Percentiles rank a stretch among this genome's conserved stretches.
These are phyloP conservation scores for Acestrorhynchus altus DNA, from an alignment of 2,797 vertebrate genomes.

Conservation along the genomic window DNA sequence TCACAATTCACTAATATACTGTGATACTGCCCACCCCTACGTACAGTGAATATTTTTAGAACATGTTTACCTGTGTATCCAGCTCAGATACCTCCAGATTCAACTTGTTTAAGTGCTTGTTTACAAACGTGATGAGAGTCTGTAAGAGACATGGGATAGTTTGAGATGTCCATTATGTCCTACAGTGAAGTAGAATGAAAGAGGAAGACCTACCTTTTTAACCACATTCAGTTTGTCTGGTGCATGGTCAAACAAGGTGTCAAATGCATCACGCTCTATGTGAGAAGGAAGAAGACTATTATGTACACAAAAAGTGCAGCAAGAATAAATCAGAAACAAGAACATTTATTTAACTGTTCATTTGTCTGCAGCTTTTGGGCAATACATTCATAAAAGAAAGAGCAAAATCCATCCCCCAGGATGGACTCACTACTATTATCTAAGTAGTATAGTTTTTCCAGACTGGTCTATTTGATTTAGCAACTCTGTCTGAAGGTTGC, in stretches of 20 bases:
- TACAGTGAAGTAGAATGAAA: background rate
- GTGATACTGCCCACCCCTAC: no score
- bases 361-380: no score
- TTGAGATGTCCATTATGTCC: conserved; percentile 10
- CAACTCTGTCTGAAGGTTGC: no score
- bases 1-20: no score
- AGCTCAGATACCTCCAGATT: conserved; percentile 89
- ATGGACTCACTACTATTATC: no score
- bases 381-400: no score
- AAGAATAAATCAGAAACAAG: background rate
- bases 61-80: conserved; percentile 82
- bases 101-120: conserved; percentile 89
- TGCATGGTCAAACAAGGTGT: conserved; percentile 88
- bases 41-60: no score
- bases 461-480: no score
- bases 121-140: conserved; percentile 90
- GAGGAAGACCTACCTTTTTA: conserved; percentile 79
- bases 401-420: no score
- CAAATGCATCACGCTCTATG: conserved; percentile 87
- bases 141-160: conserved; percentile 62
- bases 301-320: background rate
- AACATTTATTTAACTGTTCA: background rate
- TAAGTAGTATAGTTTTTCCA: no score
- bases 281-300: conserved; percentile 5
- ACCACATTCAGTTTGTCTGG: conserved; percentile 90